Conservation (phyloP, 2,888 invertebrate genomes). For the Spodoptera exigua region DNA sequence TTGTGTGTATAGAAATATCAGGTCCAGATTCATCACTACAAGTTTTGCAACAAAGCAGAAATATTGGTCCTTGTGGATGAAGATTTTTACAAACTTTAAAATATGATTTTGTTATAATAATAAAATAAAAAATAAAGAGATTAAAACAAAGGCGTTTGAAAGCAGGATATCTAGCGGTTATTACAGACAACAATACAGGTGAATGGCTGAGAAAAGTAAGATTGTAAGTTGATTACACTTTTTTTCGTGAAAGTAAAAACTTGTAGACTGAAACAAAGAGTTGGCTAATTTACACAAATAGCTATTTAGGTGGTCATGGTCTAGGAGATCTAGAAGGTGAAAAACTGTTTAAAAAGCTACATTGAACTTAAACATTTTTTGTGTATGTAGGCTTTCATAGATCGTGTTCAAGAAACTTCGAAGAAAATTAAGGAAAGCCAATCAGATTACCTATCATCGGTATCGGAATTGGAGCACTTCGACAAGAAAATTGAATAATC, state of each 20-base stretch:
- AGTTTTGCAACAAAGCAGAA: slow-evolving; percentile 12
- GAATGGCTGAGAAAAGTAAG: slow-evolving; percentile 54
- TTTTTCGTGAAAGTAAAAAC: slow-evolving; percentile 59
- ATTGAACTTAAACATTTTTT: background rate
- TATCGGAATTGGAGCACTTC: slow-evolving; percentile 26
- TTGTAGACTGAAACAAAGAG: slow-evolving; percentile 59
- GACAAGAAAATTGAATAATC: slow-evolving; percentile 44
- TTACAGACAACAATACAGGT: slow-evolving; percentile 44
- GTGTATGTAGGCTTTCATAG: too few species aligned
- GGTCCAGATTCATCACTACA: slow-evolving; percentile 1
- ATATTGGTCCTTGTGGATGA: background rate
- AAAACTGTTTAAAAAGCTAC: slow-evolving; percentile 3
- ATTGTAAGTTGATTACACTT: slow-evolving; percentile 31
- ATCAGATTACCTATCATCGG: slow-evolving; percentile 24
- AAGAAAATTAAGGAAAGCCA: slow-evolving; percentile 6
- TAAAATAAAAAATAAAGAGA: background rate
- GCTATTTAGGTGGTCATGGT: slow-evolving; percentile 48
- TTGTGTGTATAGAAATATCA: slow-evolving; percentile 14
- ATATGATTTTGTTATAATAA: too few species aligned
- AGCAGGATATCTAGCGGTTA: slow-evolving; percentile 50
- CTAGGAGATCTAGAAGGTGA: slow-evolving; percentile 35
- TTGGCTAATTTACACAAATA: slow-evolving; percentile 47
- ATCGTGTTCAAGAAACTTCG: slow-evolving; percentile 3
- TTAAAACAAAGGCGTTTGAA: slow-evolving; percentile 35
- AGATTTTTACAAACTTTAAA: background rate